Base-by-base conservation (phyloP, 2,113 vertebrate genomes). In the Archilochus colubris region DNA sequence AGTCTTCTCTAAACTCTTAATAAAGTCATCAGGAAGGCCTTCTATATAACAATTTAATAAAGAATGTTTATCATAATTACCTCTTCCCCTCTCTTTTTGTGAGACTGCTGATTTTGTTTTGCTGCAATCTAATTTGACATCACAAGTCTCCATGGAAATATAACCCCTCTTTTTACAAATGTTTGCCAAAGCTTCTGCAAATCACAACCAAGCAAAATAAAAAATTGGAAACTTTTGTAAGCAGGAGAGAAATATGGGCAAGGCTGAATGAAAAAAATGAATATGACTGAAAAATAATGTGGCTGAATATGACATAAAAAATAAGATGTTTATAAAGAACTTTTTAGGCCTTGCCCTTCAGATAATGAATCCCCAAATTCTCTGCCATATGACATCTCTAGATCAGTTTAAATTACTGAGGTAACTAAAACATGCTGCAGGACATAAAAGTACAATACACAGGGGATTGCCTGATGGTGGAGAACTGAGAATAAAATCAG, bases 21-120 rank as follows among this genome's bases (percentile, higher is more conserved):
- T 95, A 83, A 99, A 99, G 97, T 98, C 98, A 59, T 98, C 98
- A 31, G 99, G 98, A 85, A 99, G 98, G 48, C 98, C 98, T 70
- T 98, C 99, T 99, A 78, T 13, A 76, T 93, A 91, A 96, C 3
- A 94, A 88, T 96, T 96, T 90, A 94, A 93, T 88, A 87, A 81
- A 67, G 1, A 48, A 40, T 8, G 6, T 76, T 94, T 79, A 87
- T 23, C 10, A 19, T 54, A 95, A 93, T 62, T 66, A 89, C 21
- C 30, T 38, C 46, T 17, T 63, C 14, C 25, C 3, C 2, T 6
- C 7, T 22, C 1, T 54, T 82, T 66, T 48, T 78, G 14, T 33
- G 24, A 85, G 18, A 70, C 15, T 73, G 27, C 27, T 82, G 55
- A 24, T 57, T 74, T 91, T 94, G 19, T 90, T 95, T 64, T 75